Evolutionary conservation across 2,888 invertebrate genomes (phyloP).

Genomic region (Sarcophaga caerulescens): DNA sequence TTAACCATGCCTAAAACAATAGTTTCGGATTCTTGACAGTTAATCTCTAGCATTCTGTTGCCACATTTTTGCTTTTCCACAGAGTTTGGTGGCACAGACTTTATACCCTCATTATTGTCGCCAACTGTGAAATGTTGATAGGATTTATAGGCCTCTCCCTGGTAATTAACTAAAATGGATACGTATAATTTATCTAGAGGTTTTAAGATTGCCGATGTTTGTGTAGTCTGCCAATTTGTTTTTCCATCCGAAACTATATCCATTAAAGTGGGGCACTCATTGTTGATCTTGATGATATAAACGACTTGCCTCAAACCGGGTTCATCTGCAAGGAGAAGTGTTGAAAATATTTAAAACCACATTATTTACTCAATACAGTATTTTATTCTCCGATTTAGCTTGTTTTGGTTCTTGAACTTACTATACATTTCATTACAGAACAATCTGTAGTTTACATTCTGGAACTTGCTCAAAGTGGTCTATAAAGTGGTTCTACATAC

Average conservation of each 20-base stretch:
- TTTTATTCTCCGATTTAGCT: too few species aligned
- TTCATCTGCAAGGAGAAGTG: conserved; percentile 70
- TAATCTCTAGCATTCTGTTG: conserved; percentile 7
- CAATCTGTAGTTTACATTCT: too few species aligned
- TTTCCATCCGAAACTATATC: conserved; percentile 72
- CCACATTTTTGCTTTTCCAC: conserved; percentile 21
- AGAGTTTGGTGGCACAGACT: not conserved
- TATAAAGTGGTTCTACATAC: too few species aligned
- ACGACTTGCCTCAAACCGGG: conserved; percentile 73
- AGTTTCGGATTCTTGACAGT: conserved; percentile 42
- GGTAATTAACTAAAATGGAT: conserved; percentile 73
- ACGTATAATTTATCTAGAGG: conserved; percentile 73
- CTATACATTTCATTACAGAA: too few species aligned
- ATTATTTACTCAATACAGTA: not conserved
- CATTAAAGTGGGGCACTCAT: conserved; percentile 72
- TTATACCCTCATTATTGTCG: conserved; percentile 38
- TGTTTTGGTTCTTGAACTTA: too few species aligned
- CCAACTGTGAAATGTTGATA: conserved; percentile 44
- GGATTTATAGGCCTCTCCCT: conserved; percentile 69
- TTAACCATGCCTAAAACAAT: conserved; percentile 40
- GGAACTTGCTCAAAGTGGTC: too few species aligned
- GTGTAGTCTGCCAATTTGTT: conserved; percentile 72
- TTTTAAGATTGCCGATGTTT: conserved; percentile 61
- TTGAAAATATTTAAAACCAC: not conserved
- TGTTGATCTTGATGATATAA: conserved; percentile 73